These are phyloP conservation scores for Danio kyathit DNA, from an alignment of 2,797 vertebrate genomes.

Conservation along the genomic window DNA sequence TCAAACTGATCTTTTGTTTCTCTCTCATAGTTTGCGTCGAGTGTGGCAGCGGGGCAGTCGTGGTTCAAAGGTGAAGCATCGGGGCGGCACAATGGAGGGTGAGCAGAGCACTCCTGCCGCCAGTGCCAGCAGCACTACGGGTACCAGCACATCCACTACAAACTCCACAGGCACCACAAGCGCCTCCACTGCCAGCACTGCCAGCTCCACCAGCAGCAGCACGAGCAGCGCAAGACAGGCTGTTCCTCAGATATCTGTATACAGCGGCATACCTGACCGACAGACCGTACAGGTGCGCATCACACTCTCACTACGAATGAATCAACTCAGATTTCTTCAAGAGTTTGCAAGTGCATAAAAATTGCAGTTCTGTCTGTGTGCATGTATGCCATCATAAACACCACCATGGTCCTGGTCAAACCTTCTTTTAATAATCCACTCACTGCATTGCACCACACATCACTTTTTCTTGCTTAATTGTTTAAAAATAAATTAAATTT, in stretches of 20 bases:
- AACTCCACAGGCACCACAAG: constrained; percentile 63
- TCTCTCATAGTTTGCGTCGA: constrained; percentile 76
- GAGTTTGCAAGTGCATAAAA: neutral
- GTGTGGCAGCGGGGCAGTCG: constrained; percentile 79
- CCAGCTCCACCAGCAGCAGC: constrained; percentile 67
- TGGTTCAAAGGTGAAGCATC: constrained; percentile 80
- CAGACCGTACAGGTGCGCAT: constrained; percentile 90
- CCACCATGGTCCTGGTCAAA: neutral
- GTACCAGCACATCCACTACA: constrained; percentile 64
- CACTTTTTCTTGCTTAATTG: neutral
- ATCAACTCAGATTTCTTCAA: neutral
- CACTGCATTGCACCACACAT: constrained; percentile 24
- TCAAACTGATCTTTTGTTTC: neutral
- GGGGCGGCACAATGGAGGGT: constrained; percentile 89
- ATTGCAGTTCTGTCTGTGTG: neutral
- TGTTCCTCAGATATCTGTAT: constrained; percentile 89
- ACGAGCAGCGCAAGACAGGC: constrained; percentile 74
- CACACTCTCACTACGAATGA: neutral
- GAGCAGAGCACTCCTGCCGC: constrained; percentile 81
- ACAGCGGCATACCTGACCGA: constrained; percentile 90
- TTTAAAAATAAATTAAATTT: neutral
- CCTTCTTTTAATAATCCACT: neutral
- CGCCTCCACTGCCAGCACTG: constrained; percentile 29
- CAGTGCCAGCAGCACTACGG: constrained; percentile 67
- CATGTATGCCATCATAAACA: neutral